Conservation (phyloP, 2,113 vertebrate species). For the Cricetomys ansorgei region DNA sequence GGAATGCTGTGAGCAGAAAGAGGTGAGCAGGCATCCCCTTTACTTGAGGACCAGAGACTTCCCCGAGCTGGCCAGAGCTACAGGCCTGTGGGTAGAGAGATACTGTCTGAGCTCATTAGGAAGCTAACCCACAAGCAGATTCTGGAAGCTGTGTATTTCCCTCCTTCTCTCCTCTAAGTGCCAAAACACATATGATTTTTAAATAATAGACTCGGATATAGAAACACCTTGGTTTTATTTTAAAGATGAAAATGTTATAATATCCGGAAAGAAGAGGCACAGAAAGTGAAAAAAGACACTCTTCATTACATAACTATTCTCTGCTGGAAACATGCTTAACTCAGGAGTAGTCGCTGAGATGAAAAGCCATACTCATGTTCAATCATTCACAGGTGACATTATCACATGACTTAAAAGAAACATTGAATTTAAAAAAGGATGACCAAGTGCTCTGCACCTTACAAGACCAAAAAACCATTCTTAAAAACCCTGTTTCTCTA, state of each 20-base stretch:
- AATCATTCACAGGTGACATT: conserved; percentile 10
- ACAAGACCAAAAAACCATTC: conserved; percentile 23
- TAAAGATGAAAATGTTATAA: neutral
- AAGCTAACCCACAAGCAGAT: neutral
- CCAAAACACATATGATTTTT: neutral
- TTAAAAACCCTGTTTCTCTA: conserved; percentile 15
- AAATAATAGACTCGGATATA: neutral
- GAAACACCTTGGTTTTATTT: conserved; percentile 39
- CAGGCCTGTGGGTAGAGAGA: neutral
- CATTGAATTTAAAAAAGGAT: conserved; percentile 29
- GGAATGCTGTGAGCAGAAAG: neutral
- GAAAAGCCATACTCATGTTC: neutral
- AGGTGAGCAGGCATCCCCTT: neutral
- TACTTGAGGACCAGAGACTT: neutral
- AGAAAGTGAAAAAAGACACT: conserved; percentile 1
- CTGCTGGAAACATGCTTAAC: neutral
- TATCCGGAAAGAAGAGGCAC: neutral
- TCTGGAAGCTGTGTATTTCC: conserved; percentile 11
- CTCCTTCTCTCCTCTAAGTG: neutral
- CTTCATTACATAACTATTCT: neutral
- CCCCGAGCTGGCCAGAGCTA: neutral
- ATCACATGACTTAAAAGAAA: conserved; percentile 21
- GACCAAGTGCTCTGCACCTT: neutral
- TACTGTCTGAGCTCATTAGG: neutral
- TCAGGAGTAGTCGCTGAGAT: neutral